A percentile compares a stretch with the other conserved stretches of the same genome.
Evolutionary conservation across 1,140 invertebrate genomes (phyloP).

Genomic region (Bombus waltoni): DNA sequence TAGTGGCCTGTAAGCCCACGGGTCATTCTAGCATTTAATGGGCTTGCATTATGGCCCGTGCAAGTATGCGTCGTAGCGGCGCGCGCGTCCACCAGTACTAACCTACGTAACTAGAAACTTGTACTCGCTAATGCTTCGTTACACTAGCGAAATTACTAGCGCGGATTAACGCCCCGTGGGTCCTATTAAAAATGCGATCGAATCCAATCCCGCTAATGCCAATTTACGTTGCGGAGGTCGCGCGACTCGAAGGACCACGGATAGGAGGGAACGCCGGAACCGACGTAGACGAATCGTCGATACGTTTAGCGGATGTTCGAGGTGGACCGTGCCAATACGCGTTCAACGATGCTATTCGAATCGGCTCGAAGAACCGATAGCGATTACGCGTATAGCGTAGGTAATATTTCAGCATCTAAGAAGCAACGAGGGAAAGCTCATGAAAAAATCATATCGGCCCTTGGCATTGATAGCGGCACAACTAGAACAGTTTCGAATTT

Average conservation of each 20-base stretch:
- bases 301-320: slow-evolving; percentile 8
- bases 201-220: not conserved
- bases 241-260: not conserved
- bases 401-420: too few relatives aligned
- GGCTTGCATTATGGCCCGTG: slow-evolving; percentile 61
- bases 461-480: too few relatives aligned
- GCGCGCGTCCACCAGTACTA: slow-evolving; percentile 38
- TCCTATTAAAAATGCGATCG: slow-evolving; percentile 5
- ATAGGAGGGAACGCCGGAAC: not conserved
- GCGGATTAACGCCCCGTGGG: not conserved
- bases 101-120: slow-evolving; percentile 47
- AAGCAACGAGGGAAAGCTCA: too few relatives aligned
- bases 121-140: slow-evolving; percentile 44
- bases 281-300: not conserved
- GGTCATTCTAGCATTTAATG: slow-evolving; percentile 76
- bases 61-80: slow-evolving; percentile 35
- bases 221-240: not conserved
- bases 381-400: too few relatives aligned
- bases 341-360: too few relatives aligned
- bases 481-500: too few relatives aligned
- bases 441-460: too few relatives aligned
- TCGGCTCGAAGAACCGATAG: too few relatives aligned
- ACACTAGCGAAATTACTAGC: slow-evolving; percentile 22
- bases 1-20: slow-evolving; percentile 63
- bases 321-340: not conserved